Percentiles rank a stretch among this genome's conserved stretches.
Evolutionary conservation across 2,797 vertebrate species (phyloP).

Genomic region (Semotilus atromaculatus): DNA sequence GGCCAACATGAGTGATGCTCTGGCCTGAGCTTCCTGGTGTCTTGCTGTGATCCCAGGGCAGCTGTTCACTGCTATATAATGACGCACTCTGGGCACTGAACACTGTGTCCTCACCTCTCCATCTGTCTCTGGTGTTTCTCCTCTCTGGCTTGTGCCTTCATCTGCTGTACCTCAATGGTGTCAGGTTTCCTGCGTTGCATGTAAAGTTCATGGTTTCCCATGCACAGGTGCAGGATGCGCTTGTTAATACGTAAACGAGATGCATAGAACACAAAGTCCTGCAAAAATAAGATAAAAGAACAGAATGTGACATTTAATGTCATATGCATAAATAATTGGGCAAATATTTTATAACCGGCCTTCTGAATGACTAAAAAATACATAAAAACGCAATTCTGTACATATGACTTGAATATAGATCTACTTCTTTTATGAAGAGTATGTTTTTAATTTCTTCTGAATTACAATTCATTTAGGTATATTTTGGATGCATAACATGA

Average conservation of each 20-base stretch:
- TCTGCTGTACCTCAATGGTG: constrained; percentile 97
- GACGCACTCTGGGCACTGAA: neutral
- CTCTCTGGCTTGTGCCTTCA: constrained; percentile 95
- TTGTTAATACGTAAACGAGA: constrained; percentile 93
- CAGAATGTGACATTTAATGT: constrained; percentile 2
- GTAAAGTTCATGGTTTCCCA: constrained; percentile 95
- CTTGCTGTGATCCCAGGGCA: neutral
- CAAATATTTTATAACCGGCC: neutral
- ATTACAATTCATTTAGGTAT: neutral
- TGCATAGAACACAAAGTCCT: constrained; percentile 95
- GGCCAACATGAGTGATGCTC: neutral
- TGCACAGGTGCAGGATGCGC: constrained; percentile 91
- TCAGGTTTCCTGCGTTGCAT: constrained; percentile 92
- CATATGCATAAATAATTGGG: neutral
- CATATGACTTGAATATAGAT: neutral
- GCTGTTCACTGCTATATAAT: neutral
- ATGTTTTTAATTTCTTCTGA: neutral
- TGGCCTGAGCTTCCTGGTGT: neutral
- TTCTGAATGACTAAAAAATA: neutral
- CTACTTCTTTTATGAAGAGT: neutral
- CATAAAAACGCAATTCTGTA: neutral
- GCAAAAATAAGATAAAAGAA: neutral
- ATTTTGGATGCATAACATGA: neutral
- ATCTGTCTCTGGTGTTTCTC: constrained; percentile 91
- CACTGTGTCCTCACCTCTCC: constrained; percentile 75